Conservation (phyloP, 2,113 vertebrate species). For the Australoheros scitulus region DNA sequence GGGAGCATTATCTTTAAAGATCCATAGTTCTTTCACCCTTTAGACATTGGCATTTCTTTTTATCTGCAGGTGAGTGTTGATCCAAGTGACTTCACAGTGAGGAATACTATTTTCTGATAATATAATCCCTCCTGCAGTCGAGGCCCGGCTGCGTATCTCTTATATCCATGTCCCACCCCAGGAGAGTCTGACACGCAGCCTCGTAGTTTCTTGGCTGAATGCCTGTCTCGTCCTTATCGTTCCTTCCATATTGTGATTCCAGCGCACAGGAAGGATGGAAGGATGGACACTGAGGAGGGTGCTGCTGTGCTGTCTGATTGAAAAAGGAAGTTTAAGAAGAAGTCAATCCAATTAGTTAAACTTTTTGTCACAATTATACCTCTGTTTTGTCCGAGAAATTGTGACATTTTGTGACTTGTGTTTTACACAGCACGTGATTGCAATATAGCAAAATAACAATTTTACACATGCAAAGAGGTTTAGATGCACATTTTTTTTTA, state of each 20-base stretch:
- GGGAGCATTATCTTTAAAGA: constrained; percentile 45
- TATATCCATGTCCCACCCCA: constrained; percentile 50
- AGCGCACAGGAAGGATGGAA: not conserved
- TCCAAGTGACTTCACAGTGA: constrained; percentile 47
- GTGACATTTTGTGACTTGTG: not conserved
- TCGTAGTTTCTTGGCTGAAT: constrained; percentile 45
- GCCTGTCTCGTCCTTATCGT: constrained; percentile 62
- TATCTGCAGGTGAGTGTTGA: constrained; percentile 46
- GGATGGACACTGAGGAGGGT: constrained; percentile 4
- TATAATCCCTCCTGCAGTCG: constrained; percentile 60
- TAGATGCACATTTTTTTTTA: not conserved
- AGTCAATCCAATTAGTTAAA: constrained; percentile 18
- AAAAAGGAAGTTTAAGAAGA: constrained; percentile 41
- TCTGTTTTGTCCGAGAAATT: not conserved
- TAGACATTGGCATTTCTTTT: constrained; percentile 38
- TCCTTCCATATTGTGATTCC: constrained; percentile 66
- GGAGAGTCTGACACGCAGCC: constrained; percentile 48
- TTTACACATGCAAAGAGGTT: not conserved
- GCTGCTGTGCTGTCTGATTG: constrained; percentile 30
- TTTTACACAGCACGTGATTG: not conserved
- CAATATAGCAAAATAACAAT: not conserved
- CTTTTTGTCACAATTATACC: not conserved
- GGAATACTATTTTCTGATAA: constrained; percentile 69
- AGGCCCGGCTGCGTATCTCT: constrained; percentile 39
- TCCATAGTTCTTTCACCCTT: constrained; percentile 41